These are phyloP conservation scores for Apodemus sylvaticus DNA, from an alignment of 2,113 vertebrate species.

Conservation along the genomic window DNA sequence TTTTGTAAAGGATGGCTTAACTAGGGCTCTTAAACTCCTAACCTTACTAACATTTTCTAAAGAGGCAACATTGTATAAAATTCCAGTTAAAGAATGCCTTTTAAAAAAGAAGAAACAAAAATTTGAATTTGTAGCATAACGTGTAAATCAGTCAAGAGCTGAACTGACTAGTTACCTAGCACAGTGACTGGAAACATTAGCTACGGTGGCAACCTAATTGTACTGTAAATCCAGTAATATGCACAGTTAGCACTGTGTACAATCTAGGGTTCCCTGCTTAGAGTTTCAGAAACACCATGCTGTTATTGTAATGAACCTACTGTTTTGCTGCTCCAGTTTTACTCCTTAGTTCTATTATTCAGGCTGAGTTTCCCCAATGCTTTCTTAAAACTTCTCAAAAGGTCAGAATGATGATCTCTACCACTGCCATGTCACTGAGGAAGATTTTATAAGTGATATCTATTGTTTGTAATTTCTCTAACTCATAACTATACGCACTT, in stretches of 20 bases:
- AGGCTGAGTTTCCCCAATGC: conserved; percentile 17
- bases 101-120: neutral
- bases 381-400: conserved; percentile 65
- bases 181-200: conserved; percentile 71
- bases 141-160: conserved; percentile 66
- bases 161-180: conserved; percentile 37
- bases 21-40: neutral
- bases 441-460: neutral
- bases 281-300: conserved; percentile 76
- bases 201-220: conserved; percentile 76
- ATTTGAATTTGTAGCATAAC: conserved; percentile 66
- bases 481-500: neutral
- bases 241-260: conserved; percentile 59
- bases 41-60: conserved; percentile 33
- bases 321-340: conserved; percentile 66
- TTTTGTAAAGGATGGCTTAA: conserved; percentile 6
- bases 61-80: conserved; percentile 48
- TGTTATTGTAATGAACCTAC: conserved; percentile 73
- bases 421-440: neutral
- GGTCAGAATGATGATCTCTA: conserved; percentile 14
- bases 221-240: conserved; percentile 76
- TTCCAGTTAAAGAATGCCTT: conserved; percentile 37
- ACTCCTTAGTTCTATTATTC: conserved; percentile 63
- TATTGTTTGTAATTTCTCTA: neutral
- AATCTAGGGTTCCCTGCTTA: conserved; percentile 68